Evolutionary conservation across 35 echinoderm and acorn worm species (phyloP), one percentile per base, ranked within the genome.

Genomic region (Ptychodera flava): DNA sequence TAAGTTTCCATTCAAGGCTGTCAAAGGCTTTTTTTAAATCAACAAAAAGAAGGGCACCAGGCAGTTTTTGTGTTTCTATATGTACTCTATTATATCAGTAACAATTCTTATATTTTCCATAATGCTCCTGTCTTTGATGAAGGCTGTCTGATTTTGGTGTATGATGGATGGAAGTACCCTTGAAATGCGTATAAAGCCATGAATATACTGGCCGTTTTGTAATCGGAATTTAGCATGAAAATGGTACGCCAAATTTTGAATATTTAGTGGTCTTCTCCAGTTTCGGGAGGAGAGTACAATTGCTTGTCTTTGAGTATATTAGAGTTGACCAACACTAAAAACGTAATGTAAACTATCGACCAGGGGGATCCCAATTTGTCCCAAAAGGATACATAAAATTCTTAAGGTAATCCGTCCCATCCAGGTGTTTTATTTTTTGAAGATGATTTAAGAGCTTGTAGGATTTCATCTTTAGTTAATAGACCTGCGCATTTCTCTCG

Each of bases 301-400:
- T 16, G 37, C 86, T 78, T 78, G 33, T 29, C 86, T 78, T 33
- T 87, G 29, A 33, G 88, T 77, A 28, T 15, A 1, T 14, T 80
- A 89, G 33, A 89, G 36, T 0, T 10, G 35, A 28, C 81, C 81
- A n/a, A n/a, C n/a, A n/a, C 77, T 16, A 32, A 88, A 81, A 32
- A 79, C 86, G 75, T 88, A 81, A 29, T 88, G 79, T 45, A 88
- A 81, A 16, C 78, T 80, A 34, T 88, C 64, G 22, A 88, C 86
- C 16, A 81, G 15, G 81, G 86, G 29, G 79, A 36, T 29, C 79
- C 78, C 28, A 88, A 45, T 31, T 88, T 79, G 28, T 76, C 84
- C 84, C 84, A 85, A 36, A 84, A 86, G 14, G 53, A 80, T 15
- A 86, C 12, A 86, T 0, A 86, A 28, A 86, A 86, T 0, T 86